Conservation (phyloP, 1,140 invertebrate species). For the Diploscapter pachys region DNA sequence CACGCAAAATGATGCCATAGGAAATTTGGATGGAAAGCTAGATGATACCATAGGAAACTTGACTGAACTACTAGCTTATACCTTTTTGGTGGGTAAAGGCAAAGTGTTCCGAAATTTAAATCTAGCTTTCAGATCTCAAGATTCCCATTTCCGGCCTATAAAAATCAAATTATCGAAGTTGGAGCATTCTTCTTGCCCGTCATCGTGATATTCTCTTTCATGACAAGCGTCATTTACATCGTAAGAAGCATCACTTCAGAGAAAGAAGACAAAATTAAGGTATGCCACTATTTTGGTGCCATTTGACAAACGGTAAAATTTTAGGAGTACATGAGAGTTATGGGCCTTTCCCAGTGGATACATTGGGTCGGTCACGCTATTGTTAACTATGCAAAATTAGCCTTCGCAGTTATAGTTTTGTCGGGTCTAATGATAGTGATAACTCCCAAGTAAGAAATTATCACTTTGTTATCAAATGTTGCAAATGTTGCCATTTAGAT, state of each 20-base stretch:
- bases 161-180: conserved; percentile 46
- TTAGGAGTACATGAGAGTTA: conserved; percentile 78
- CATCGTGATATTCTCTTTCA: conserved; percentile 48
- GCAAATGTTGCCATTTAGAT: not conserved
- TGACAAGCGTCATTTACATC: conserved; percentile 52
- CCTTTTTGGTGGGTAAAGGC: too few relatives aligned
- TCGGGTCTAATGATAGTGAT: conserved; percentile 59
- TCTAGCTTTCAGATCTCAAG: conserved; percentile 30
- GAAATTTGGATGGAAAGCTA: too few relatives aligned
- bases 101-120: not conserved
- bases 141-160: conserved; percentile 49
- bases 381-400: conserved; percentile 72
- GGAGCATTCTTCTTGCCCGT: conserved; percentile 46
- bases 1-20: too few relatives aligned
- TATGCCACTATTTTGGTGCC: not conserved
- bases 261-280: conserved; percentile 58
- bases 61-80: too few relatives aligned
- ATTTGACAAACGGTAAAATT: not conserved
- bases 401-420: conserved; percentile 66
- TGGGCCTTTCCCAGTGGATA: conserved; percentile 77
- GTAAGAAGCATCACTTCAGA: conserved; percentile 46
- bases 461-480: not conserved
- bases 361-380: conserved; percentile 81
- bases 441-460: conserved; percentile 14
- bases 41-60: too few relatives aligned